A percentile compares a stretch with the other conserved stretches of the same genome.
Evolutionary conservation across 1,140 invertebrate species (phyloP).

Genomic region (Acromyrmex echinatior): DNA sequence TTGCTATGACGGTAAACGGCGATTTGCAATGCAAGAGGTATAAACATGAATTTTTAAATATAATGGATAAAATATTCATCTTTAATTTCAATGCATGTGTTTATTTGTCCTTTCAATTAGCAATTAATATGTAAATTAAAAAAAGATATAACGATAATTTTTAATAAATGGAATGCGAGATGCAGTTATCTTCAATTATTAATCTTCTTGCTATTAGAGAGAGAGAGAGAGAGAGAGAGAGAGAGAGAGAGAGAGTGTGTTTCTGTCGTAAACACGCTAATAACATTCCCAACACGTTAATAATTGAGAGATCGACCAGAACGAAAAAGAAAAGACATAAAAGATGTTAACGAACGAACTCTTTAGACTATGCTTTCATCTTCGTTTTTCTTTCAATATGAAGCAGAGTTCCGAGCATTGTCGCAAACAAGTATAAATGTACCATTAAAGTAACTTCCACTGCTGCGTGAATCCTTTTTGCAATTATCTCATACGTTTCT

Average conservation of each 20-base stretch:
- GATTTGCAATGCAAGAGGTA: background rate
- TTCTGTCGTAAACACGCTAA: background rate
- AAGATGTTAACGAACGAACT: constrained; percentile 27
- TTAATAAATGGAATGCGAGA: background rate
- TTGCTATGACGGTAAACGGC: background rate
- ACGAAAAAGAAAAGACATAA: background rate
- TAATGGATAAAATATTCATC: background rate
- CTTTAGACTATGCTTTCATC: background rate
- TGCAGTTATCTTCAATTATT: background rate
- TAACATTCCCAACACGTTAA: background rate
- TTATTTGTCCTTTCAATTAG: background rate
- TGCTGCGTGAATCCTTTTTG: background rate
- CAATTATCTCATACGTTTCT: constrained; percentile 22
- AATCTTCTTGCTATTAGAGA: background rate
- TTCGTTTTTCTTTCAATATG: background rate
- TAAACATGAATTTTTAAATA: background rate
- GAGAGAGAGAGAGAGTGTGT: background rate
- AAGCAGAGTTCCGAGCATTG: background rate
- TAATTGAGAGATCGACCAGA: constrained; percentile 5
- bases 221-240: background rate
- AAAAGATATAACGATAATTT: background rate
- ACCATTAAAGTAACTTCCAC: background rate
- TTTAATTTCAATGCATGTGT: background rate
- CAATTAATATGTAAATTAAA: constrained; percentile 10
- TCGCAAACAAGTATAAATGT: constrained; percentile 16